Percentiles rank a stretch among this genome's conserved stretches.
phyloP scores from a whole-genome alignment of 2,888 invertebrate species.

The Nymphalis urticae region DNA sequence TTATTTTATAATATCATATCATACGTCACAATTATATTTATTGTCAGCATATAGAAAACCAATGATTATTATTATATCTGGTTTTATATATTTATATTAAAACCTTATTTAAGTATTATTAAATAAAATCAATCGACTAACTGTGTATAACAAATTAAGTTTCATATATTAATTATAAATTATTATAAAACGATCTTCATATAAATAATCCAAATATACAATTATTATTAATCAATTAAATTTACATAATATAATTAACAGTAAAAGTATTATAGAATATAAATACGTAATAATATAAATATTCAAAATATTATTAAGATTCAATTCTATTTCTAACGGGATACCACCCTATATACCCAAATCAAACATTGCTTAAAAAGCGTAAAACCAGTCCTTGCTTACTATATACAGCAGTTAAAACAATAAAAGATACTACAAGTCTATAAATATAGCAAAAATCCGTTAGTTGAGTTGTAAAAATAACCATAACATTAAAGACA shows the following conservation, averaged over 20 bases:
- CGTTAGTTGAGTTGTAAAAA: conserved; percentile 1
- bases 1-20: background rate
- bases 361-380: background rate
- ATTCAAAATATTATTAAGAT: background rate
- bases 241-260: background rate
- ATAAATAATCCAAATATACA: no score
- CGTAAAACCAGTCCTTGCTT: background rate
- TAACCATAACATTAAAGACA: conserved; percentile 22
- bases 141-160: background rate
- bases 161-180: no score
- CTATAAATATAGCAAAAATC: conserved; percentile 3
- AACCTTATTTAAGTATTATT: background rate
- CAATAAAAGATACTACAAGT: background rate
- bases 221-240: no score
- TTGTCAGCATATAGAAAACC: background rate
- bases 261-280: background rate
- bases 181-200: no score
- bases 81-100: background rate
- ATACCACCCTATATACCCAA: background rate
- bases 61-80: background rate
- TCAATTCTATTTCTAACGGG: background rate
- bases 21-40: conserved; percentile 6
- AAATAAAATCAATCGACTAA: background rate
- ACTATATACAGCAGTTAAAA: background rate
- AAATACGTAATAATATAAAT: background rate